Base-by-base conservation (phyloP, 2,888 invertebrate genomes). In the Molanna angustata region DNA sequence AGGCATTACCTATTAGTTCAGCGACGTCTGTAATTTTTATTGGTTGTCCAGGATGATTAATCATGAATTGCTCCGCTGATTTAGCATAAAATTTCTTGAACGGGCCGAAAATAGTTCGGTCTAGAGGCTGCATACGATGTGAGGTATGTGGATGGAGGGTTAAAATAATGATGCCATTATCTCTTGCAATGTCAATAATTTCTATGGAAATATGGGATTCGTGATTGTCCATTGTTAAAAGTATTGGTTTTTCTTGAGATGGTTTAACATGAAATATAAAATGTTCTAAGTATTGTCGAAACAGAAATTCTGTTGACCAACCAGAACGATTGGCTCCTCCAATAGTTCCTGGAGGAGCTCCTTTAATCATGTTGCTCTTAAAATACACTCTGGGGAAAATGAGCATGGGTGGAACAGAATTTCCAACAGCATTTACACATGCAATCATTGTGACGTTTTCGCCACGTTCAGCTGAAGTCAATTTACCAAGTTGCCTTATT, bases 131-230 rank as follows among this genome's bases (percentile, higher is more conserved):
- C 19, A 31, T 16, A n/a, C 19, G 32, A 14, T 32, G 18, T 4
- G n/a, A 46, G 9, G 16, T 32, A 4, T 46, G 32, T 33, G 46
- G 46, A n/a, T 32, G 33, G n/a, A 46, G 13, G 18, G 43, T 43
- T 6, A 43, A n/a, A 20, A 43, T 4, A 22, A 16, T 22, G 21
- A 43, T 9, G 13, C 13, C 13, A 2, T 11, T 14, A 13, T 43
- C 14, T 22, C 14, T 42, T 2, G 35, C 35, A 6, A 35, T 35
- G 13, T 35, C 13, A 14, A 35, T 35, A 13, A 35, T 35, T 35
- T 35, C 35, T 35, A 35, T 4, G 9, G 35, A 35, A 9, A 35
- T 35, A n/a, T 35, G 35, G 35, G 35, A 35, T 35, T 35, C 35
- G 13, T 35, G 35, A 35, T 35, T 35, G 13, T 35, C 35, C 35